A percentile compares a stretch with the other conserved stretches of the same genome.
Conservation (phyloP, 1,140 invertebrate species). For the Meloidogyne floridensis region DNA sequence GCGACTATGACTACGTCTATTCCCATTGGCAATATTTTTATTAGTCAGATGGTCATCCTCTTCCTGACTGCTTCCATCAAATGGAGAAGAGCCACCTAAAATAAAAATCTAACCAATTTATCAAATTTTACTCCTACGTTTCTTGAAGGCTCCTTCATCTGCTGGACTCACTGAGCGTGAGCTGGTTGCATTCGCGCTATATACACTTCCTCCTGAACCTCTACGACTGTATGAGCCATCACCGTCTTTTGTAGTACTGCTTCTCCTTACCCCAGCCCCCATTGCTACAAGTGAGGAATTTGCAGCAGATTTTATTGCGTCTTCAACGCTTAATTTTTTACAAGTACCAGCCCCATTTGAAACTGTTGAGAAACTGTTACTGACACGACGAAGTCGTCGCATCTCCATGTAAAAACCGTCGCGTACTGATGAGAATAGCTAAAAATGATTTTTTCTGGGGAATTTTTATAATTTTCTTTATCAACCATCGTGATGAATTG, state of each 20-base stretch:
- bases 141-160: background rate
- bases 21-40: background rate
- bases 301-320: slow-evolving; percentile 19
- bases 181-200: background rate
- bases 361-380: slow-evolving; percentile 58
- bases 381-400: slow-evolving; percentile 45
- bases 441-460: slow-evolving; percentile 26
- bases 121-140: background rate
- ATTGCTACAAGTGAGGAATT: background rate
- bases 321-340: slow-evolving; percentile 28
- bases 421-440: slow-evolving; percentile 62
- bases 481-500: slow-evolving; percentile 61
- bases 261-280: background rate
- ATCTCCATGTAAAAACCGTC: slow-evolving; percentile 64
- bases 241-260: background rate
- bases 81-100: background rate
- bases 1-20: background rate
- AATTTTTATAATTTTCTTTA: slow-evolving; percentile 30
- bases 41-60: background rate
- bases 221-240: background rate
- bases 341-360: slow-evolving; percentile 32
- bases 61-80: background rate
- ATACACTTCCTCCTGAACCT: background rate
- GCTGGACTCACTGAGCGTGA: background rate
- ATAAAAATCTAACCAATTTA: background rate